phyloP scores from a whole-genome alignment of 2,113 vertebrate genomes.

The Tenebrosternarchus preto region DNA sequence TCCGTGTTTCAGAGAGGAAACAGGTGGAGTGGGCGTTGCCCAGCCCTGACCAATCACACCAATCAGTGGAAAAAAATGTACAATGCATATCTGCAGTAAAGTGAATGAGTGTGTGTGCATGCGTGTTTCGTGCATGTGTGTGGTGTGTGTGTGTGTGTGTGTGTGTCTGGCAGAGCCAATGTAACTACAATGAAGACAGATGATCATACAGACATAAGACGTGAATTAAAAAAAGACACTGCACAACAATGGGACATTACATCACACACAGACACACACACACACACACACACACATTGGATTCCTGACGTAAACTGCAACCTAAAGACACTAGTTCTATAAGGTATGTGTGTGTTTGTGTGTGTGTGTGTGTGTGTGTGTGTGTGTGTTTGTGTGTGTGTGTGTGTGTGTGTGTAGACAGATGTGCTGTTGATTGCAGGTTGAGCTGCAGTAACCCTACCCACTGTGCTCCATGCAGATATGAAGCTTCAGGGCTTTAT shows the following conservation, averaged over 20 bases:
- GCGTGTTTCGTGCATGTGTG: too few species aligned
- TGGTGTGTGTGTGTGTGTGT: not conserved
- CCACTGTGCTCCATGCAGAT: conserved; percentile 12
- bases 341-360: too few species aligned
- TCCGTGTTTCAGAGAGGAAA: conserved; percentile 1
- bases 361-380: too few species aligned
- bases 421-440: not conserved
- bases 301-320: too few species aligned
- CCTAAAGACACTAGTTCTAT: too few species aligned
- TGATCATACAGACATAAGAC: too few species aligned
- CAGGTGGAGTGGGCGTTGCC: conserved; percentile 28
- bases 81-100: not conserved
- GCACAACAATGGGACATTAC: too few species aligned
- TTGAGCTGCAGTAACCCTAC: conserved; percentile 25
- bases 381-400: conserved; percentile 10
- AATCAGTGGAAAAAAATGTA: not conserved
- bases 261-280: too few species aligned
- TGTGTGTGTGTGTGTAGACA: not conserved
- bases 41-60: conserved; percentile 23
- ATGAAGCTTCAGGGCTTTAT: conserved; percentile 6
- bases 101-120: not conserved
- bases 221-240: too few species aligned
- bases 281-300: too few species aligned
- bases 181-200: too few species aligned
- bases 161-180: too few species aligned